phyloP scores from a whole-genome alignment of 2,113 vertebrate genomes.

The Austrofundulus limnaeus region DNA sequence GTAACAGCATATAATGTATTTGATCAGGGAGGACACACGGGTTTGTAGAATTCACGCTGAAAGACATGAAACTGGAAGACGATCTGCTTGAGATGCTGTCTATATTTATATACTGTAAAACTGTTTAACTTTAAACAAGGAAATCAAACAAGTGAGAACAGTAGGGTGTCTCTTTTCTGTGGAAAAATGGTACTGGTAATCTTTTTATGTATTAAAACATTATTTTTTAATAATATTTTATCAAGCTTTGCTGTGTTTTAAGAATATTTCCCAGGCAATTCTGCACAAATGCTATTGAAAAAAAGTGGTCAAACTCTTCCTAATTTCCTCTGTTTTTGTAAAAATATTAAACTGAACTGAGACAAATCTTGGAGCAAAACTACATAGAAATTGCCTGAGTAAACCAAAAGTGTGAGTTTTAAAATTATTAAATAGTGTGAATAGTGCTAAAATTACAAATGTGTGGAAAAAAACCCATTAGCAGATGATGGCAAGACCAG shows the following conservation, averaged over 20 bases:
- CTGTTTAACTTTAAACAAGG: conserved; percentile 19
- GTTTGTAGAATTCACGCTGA: not conserved
- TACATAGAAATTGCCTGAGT: not conserved
- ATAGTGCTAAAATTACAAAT: not conserved
- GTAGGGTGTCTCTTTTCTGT: too few species aligned
- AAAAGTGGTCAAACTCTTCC: not conserved
- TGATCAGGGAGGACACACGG: conserved; percentile 16
- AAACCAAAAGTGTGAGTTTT: not conserved
- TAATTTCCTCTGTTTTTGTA: not conserved
- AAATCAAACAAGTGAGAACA: not conserved
- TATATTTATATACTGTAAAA: conserved; percentile 12
- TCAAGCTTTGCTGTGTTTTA: not conserved
- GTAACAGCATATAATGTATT: not conserved
- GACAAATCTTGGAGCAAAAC: not conserved
- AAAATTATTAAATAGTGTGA: not conserved
- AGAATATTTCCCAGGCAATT: too few species aligned
- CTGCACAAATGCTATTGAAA: not conserved
- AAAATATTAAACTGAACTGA: not conserved
- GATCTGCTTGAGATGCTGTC: not conserved
- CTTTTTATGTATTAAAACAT: not conserved
- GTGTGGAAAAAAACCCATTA: not conserved
- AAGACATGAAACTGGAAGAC: not conserved
- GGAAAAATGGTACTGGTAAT: not conserved
- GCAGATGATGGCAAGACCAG: not conserved
- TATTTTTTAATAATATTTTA: not conserved